Conservation (phyloP, 2,797 vertebrate species). For the Tauraco hartlaubi region DNA sequence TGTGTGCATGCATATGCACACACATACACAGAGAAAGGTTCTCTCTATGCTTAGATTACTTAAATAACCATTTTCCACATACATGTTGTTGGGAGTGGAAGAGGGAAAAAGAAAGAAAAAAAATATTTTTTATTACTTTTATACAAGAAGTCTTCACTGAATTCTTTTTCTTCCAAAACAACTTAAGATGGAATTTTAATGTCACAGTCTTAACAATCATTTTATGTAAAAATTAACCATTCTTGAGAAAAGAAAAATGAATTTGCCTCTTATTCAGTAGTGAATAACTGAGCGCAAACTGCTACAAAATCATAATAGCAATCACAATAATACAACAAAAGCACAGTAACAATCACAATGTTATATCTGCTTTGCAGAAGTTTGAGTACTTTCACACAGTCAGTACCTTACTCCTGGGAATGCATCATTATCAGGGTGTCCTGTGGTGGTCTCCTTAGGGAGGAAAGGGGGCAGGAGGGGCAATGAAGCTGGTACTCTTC, state of each 20-base stretch:
- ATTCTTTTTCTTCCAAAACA: not conserved
- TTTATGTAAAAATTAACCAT: not conserved
- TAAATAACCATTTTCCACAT: not conserved
- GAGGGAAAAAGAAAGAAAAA: not conserved
- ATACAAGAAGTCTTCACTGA: not conserved
- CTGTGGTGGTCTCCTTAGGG: not conserved
- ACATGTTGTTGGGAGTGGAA: not conserved
- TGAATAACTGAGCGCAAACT: not conserved
- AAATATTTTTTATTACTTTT: not conserved
- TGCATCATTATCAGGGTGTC: not conserved
- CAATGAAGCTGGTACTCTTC: not conserved
- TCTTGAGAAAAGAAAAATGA: not conserved
- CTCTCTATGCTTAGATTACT: not conserved
- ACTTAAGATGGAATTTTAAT: not conserved
- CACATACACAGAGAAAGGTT: accelerated
- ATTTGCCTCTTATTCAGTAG: not conserved
- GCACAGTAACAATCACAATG: not conserved
- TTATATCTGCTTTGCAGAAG: not conserved
- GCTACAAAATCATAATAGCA: not conserved
- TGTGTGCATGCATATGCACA: not conserved
- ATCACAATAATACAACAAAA: not conserved
- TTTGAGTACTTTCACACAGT: not conserved
- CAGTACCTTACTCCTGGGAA: not conserved
- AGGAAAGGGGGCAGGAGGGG: not conserved
- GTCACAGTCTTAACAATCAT: not conserved